Evolutionary conservation across 1,140 invertebrate species (phyloP).

Genomic region (Acromyrmex charruanus): DNA sequence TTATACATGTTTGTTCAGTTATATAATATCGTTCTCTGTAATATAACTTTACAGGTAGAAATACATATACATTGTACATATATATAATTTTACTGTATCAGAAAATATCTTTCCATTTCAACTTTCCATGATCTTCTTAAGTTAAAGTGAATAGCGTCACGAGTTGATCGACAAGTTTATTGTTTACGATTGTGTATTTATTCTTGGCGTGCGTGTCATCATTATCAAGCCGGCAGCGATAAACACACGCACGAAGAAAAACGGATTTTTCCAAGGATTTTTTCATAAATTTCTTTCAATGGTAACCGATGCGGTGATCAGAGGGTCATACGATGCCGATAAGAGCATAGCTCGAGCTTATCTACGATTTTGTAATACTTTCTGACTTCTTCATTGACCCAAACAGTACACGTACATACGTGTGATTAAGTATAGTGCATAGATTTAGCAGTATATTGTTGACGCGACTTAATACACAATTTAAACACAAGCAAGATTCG

Average conservation of each 20-base stretch:
- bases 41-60: background rate
- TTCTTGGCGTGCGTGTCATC: background rate
- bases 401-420: background rate
- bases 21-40: background rate
- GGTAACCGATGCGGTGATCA: background rate
- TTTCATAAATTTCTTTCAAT: background rate
- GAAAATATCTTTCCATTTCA: background rate
- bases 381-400: slow-evolving; percentile 63
- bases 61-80: background rate
- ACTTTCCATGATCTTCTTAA: background rate
- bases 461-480: background rate
- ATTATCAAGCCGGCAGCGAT: slow-evolving; percentile 2
- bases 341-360: slow-evolving; percentile 68
- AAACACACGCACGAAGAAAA: background rate
- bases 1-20: background rate
- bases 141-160: background rate
- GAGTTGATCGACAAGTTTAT: background rate
- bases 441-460: background rate
- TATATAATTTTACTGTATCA: background rate
- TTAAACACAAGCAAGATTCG: slow-evolving; percentile 7
- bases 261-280: background rate
- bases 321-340: slow-evolving; percentile 50
- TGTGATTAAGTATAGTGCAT: background rate
- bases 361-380: slow-evolving; percentile 79
- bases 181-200: slow-evolving; percentile 9